A percentile compares a stretch with the other conserved stretches of the same genome.
Conservation (phyloP, 2,113 vertebrate species). For the Ammospiza caudacuta region DNA sequence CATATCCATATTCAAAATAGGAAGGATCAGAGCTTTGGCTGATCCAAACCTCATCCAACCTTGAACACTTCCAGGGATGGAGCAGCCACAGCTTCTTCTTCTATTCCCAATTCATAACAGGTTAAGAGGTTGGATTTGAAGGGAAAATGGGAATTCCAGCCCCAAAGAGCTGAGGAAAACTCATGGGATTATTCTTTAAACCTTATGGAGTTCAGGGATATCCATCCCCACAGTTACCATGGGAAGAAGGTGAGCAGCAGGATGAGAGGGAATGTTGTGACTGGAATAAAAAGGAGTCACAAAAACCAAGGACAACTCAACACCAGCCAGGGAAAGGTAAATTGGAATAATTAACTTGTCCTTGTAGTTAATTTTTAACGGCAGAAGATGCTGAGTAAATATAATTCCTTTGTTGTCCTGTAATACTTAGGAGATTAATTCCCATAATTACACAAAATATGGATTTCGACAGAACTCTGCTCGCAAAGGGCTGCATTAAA, state of each 20-base stretch:
- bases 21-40: neutral
- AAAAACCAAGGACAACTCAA: neutral
- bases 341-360: neutral
- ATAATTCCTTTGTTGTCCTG: neutral
- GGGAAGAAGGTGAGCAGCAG: neutral
- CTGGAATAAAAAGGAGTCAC: neutral
- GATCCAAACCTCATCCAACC: neutral
- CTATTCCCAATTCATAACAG: neutral
- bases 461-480: neutral
- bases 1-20: neutral
- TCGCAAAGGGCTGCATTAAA: neutral
- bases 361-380: neutral
- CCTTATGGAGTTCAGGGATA: no score
- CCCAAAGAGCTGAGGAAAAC: neutral
- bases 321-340: neutral
- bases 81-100: neutral
- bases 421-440: neutral
- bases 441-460: neutral
- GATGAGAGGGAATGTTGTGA: neutral
- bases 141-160: neutral
- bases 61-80: neutral
- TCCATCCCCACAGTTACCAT: fast-evolving
- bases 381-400: neutral
- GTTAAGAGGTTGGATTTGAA: neutral
- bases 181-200: fast-evolving